These are phyloP conservation scores for Junco hyemalis DNA, from an alignment of 2,113 vertebrate genomes.

Conservation along the genomic window DNA sequence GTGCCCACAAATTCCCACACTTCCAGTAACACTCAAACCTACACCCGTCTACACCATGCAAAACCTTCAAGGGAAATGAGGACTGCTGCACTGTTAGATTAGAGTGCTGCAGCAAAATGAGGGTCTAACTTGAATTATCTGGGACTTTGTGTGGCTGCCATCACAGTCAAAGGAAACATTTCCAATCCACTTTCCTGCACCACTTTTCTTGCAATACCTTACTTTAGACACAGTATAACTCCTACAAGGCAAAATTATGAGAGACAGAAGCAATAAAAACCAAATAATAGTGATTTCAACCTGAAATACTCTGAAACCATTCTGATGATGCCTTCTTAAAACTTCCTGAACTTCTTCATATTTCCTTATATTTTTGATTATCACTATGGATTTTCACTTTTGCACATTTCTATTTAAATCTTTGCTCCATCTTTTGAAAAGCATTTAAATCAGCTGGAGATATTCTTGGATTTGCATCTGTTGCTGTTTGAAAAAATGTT, in stretches of 20 bases:
- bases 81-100: not conserved
- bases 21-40: not conserved
- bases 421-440: not conserved
- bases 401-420: conserved; percentile 42
- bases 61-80: not conserved
- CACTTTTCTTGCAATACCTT: not conserved
- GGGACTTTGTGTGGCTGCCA: not conserved
- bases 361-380: not conserved
- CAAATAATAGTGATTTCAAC: not conserved
- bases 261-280: not conserved
- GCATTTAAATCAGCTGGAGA: conserved; percentile 43
- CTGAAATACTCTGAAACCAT: not conserved
- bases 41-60: not conserved
- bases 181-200: not conserved
- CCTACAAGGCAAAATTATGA: not conserved
- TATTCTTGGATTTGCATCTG: conserved; percentile 47
- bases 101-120: not conserved
- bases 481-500: conserved; percentile 36
- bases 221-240: not conserved
- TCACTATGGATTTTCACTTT: not conserved
- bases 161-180: not conserved
- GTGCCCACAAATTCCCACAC: not conserved
- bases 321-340: not conserved
- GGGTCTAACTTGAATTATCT: not conserved
- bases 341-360: not conserved